Evolutionary conservation across 2,113 vertebrate species (phyloP).

Genomic region (Rhabdomys dilectus): DNA sequence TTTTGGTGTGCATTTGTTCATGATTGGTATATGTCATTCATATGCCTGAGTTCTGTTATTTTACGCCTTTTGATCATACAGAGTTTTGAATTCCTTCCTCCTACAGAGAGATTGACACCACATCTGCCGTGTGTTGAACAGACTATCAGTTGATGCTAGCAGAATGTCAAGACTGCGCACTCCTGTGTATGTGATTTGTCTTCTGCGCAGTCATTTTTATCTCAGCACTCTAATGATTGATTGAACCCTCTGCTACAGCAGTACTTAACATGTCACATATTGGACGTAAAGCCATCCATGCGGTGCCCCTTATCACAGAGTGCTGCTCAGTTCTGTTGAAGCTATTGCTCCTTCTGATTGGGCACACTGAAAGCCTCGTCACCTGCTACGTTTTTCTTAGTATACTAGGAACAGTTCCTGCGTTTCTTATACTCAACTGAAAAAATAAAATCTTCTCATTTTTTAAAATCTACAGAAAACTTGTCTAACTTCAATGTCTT

Average conservation of each 20-base stretch:
- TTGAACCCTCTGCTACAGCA: slow-evolving; percentile 17
- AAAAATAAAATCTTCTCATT: neutral
- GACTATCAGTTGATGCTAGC: slow-evolving; percentile 60
- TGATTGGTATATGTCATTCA: slow-evolving; percentile 60
- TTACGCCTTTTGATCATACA: neutral
- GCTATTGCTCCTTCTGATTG: slow-evolving; percentile 13
- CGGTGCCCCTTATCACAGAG: neutral
- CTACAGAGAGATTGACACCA: neutral
- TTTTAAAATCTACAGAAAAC: neutral
- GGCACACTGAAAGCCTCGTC: neutral
- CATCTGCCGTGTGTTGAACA: slow-evolving; percentile 52
- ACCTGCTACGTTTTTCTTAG: neutral
- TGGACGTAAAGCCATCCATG: slow-evolving; percentile 40
- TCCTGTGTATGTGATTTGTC: slow-evolving; percentile 7
- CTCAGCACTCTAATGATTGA: slow-evolving; percentile 52
- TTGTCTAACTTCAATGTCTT: neutral
- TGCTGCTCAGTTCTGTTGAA: neutral
- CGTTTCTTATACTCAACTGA: neutral
- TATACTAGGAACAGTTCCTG: neutral
- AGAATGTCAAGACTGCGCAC: neutral
- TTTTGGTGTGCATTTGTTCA: neutral
- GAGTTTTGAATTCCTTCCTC: slow-evolving; percentile 64
- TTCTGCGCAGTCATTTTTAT: slow-evolving; percentile 56
- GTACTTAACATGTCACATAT: slow-evolving; percentile 43
- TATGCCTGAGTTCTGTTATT: slow-evolving; percentile 3